Evolutionary conservation across 23 tunicate species (phyloP), one percentile per base, ranked within the genome.

Genomic region (Ascidia mentula): DNA sequence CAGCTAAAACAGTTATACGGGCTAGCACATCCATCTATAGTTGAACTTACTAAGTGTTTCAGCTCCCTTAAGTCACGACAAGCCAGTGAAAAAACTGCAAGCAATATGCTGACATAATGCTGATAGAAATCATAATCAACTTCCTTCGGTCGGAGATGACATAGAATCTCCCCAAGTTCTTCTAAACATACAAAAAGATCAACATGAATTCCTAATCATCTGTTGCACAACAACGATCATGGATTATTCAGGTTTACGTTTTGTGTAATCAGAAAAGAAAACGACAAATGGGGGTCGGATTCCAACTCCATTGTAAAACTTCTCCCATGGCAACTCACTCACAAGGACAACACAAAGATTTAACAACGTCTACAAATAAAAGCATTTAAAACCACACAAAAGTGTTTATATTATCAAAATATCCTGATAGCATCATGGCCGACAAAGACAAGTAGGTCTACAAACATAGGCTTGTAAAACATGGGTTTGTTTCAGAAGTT

Each of bases 281-380:
- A 93, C 59, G 15, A 71, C 40, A 60, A 45, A 77, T 31, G 98
- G 98, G 0, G 46, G 38, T 24, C 78, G 31, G 34, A 82, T 32
- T 20, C 46, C 79, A 30, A 77, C 40, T 26, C 80, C 77, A 31
- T 40, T 53, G 73, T 82, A 79, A 46, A 81, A 91, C 38, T 93
- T 93, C 24, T 88, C 93, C 98, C 98, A 93, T 24, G 93, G 84
- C 36, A 93, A 46, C 36, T 80, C 80, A 65, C 89, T 88, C 4
- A 81, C 85, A 32, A 93, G 71, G 32, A 93, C 61, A 22, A 83
- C 84, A 61, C 98, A 84, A 0, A 93, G 20, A 46, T 93, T 92
- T 31, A 83, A 72, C 15, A 72, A 60, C 0, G 91, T 86, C 97
- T 91, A 81, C 40, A 79, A 37, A 82, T 20, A 0, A 36, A 75